phyloP scores from a whole-genome alignment of 2,888 invertebrate species.

The Platycheirus rosarum region DNA sequence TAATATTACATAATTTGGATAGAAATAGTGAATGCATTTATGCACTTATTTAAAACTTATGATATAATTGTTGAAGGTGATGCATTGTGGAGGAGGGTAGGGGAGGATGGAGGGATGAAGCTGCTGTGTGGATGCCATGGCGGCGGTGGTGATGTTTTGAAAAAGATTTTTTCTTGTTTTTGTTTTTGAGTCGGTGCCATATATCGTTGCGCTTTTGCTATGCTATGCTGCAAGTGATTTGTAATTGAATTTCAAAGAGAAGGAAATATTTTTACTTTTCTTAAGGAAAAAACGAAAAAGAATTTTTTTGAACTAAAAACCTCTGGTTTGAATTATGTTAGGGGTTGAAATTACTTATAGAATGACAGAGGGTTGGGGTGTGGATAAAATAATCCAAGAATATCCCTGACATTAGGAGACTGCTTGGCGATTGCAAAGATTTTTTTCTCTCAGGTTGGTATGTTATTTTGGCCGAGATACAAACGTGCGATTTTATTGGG shows the following conservation, averaged over 20 bases:
- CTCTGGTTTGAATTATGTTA: constrained; percentile 31
- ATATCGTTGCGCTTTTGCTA: constrained; percentile 46
- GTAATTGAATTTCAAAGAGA: constrained; percentile 57
- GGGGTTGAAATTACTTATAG: constrained; percentile 25
- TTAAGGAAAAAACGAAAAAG: not conserved
- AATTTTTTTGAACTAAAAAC: constrained; percentile 30
- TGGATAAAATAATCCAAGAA: constrained; percentile 49
- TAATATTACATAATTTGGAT: constrained; percentile 60
- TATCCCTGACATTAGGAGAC: constrained; percentile 73
- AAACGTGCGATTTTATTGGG: constrained; percentile 8
- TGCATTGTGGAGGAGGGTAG: too few relatives aligned
- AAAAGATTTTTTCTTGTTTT: constrained; percentile 40
- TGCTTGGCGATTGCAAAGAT: constrained; percentile 65
- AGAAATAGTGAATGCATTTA: constrained; percentile 68
- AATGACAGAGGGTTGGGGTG: not conserved
- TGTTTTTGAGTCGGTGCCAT: constrained; percentile 67
- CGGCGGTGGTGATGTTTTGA: constrained; percentile 29
- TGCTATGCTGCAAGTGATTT: constrained; percentile 70
- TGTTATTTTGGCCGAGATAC: constrained; percentile 36
- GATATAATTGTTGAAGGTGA: constrained; percentile 68
- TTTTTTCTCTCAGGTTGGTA: constrained; percentile 7
- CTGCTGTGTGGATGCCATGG: constrained; percentile 16
- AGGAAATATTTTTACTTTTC: constrained; percentile 29
- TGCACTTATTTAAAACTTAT: constrained; percentile 74
- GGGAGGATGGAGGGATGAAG: constrained; percentile 27